These are phyloP conservation scores for Siderastrea radians DNA, from an alignment of 92 coral and sea anemone genomes.

Conservation along the genomic window DNA sequence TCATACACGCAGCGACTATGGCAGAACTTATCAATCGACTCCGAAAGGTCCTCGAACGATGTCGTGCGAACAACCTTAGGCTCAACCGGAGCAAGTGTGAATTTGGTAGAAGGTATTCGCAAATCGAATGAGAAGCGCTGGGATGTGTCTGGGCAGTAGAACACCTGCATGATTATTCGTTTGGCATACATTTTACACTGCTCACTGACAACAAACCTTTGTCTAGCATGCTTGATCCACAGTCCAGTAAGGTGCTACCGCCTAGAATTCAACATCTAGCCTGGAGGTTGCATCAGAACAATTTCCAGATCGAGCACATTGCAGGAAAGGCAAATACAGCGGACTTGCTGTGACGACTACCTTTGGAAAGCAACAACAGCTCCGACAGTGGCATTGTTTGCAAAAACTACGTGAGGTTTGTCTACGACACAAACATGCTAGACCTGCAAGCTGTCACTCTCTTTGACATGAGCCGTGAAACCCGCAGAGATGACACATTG, in stretches of 20 bases:
- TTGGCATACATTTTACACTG: slow-evolving; percentile 40
- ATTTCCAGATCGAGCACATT: slow-evolving; percentile 13
- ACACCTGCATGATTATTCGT: slow-evolving; percentile 20
- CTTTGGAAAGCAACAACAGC: background rate
- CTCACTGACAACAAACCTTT: slow-evolving; percentile 38
- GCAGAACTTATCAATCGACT: slow-evolving; percentile 34
- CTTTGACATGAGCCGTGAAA: slow-evolving; percentile 10
- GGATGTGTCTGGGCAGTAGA: background rate
- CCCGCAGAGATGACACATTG: slow-evolving; percentile 15
- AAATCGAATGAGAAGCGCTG: slow-evolving; percentile 47
- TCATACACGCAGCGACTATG: slow-evolving; percentile 45
- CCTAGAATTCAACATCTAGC: slow-evolving; percentile 49
- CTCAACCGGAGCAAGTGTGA: slow-evolving; percentile 35
- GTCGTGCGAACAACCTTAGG: slow-evolving; percentile 28
- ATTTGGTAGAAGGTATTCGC: slow-evolving; percentile 49
- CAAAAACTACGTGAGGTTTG: slow-evolving; percentile 36
- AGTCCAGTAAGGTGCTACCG: slow-evolving; percentile 36
- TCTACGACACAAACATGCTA: background rate
- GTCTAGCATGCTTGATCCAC: slow-evolving; percentile 18
- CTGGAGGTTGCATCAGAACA: slow-evolving; percentile 2
- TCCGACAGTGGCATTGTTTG: slow-evolving; percentile 25
- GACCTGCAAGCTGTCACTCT: slow-evolving; percentile 48
- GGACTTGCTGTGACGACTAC: slow-evolving; percentile 10
- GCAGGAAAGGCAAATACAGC: background rate
- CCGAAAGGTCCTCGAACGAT: slow-evolving; percentile 43